A percentile compares a stretch with the other conserved stretches of the same genome.
These are phyloP conservation scores for Chelmon rostratus DNA, from an alignment of 2,797 vertebrate species.

Conservation along the genomic window DNA sequence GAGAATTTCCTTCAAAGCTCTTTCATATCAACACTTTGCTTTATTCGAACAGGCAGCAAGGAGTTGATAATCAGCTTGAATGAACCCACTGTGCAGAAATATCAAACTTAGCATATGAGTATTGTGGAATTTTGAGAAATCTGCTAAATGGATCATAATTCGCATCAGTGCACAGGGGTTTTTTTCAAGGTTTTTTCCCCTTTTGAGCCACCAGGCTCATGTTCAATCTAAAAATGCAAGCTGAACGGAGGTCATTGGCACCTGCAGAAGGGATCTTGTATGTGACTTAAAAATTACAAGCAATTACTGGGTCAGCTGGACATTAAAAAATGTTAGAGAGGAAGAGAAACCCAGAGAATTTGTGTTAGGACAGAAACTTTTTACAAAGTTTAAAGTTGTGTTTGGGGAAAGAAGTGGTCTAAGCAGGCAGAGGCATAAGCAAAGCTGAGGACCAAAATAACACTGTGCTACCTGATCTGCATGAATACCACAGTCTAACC, in stretches of 20 bases:
- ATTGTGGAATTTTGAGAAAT: background rate
- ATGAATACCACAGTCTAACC: background rate
- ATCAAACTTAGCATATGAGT: background rate
- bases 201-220: background rate
- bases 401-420: background rate
- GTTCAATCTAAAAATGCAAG: background rate
- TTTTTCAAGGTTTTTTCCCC: background rate
- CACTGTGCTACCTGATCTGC: slow-evolving; percentile 5
- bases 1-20: slow-evolving; percentile 34
- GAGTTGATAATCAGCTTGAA: slow-evolving; percentile 1
- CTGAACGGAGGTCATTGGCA: background rate
- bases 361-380: background rate
- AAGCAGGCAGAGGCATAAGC: background rate
- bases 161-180: background rate
- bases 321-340: background rate
- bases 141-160: background rate
- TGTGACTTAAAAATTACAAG: background rate
- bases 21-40: slow-evolving; percentile 3
- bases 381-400: background rate
- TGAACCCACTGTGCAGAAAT: background rate
- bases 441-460: background rate
- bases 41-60: slow-evolving; percentile 4
- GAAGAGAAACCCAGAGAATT: background rate
- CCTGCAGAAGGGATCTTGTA: background rate
- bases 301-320: background rate